These are phyloP conservation scores for Cryptocephalus moraei DNA, from an alignment of 2,888 invertebrate genomes.

Conservation along the genomic window DNA sequence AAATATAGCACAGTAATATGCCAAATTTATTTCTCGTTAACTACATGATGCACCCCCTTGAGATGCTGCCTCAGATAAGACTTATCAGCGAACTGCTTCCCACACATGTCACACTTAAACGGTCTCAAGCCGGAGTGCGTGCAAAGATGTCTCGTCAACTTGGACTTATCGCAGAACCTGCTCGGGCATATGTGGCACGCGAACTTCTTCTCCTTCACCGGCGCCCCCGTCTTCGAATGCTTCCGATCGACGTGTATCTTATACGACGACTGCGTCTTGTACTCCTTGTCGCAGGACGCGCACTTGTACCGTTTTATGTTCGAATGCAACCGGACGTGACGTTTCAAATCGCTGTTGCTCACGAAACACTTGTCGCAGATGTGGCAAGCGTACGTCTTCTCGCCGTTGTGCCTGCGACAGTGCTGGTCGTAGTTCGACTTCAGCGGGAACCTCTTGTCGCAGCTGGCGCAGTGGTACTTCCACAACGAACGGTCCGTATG, in stretches of 20 bases:
- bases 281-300: slow-evolving; percentile 42
- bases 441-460: slow-evolving; percentile 24
- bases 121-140: slow-evolving; percentile 25
- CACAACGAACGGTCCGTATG: slow-evolving; percentile 27
- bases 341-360: slow-evolving; percentile 21
- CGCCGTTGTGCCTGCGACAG: slow-evolving; percentile 21
- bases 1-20: no score
- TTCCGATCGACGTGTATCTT: slow-evolving; percentile 43
- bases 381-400: slow-evolving; percentile 22
- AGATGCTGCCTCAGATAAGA: slow-evolving; percentile 25
- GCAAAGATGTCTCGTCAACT: slow-evolving; percentile 25
- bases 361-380: slow-evolving; percentile 24
- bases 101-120: slow-evolving; percentile 21
- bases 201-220: slow-evolving; percentile 30
- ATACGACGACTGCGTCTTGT: slow-evolving; percentile 17
- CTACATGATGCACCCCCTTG: slow-evolving; percentile 4
- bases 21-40: no score
- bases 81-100: slow-evolving; percentile 25
- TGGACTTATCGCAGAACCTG: slow-evolving; percentile 27
- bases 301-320: slow-evolving; percentile 30
- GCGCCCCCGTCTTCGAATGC: slow-evolving; percentile 29
- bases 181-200: slow-evolving; percentile 32
- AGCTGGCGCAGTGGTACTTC: slow-evolving; percentile 24
- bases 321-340: slow-evolving; percentile 23
- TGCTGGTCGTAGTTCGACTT: slow-evolving; percentile 26